These are phyloP conservation scores for Salminus brasiliensis DNA, from an alignment of 2,113 vertebrate species.

Conservation along the genomic window DNA sequence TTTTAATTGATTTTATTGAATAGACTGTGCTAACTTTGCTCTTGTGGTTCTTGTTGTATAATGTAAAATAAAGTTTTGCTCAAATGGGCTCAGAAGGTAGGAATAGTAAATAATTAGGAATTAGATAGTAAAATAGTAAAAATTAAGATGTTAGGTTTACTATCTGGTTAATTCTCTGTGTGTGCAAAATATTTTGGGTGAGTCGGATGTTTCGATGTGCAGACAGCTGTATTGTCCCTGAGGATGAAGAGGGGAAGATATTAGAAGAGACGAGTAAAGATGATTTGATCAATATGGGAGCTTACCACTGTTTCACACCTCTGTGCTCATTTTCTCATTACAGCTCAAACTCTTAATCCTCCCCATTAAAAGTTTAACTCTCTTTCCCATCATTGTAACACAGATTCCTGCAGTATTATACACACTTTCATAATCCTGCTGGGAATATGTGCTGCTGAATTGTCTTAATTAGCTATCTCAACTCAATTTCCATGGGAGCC, in stretches of 20 bases:
- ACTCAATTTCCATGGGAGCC: not conserved
- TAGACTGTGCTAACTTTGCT: not conserved
- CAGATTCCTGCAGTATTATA: not conserved
- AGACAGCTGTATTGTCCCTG: not conserved
- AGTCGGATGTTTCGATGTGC: not conserved
- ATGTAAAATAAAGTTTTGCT: not conserved
- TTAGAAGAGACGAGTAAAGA: not conserved
- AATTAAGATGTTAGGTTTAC: not conserved
- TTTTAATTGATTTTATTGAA: not conserved
- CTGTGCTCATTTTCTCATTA: conserved; percentile 2
- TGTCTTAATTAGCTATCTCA: not conserved
- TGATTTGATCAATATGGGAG: not conserved
- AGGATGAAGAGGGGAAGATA: not conserved
- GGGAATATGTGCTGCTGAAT: not conserved
- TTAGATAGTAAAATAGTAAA: not conserved
- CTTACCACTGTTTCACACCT: not conserved
- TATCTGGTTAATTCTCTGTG: not conserved
- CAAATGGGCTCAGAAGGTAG: not conserved
- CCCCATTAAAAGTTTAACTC: not conserved
- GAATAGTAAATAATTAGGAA: not conserved
- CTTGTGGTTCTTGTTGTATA: not conserved
- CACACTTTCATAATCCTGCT: not conserved
- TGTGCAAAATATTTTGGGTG: not conserved
- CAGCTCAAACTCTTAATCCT: not conserved
- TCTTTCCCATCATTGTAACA: not conserved